Base-by-base conservation (phyloP, 2,113 vertebrate genomes). In the Tragelaphus scriptus region DNA sequence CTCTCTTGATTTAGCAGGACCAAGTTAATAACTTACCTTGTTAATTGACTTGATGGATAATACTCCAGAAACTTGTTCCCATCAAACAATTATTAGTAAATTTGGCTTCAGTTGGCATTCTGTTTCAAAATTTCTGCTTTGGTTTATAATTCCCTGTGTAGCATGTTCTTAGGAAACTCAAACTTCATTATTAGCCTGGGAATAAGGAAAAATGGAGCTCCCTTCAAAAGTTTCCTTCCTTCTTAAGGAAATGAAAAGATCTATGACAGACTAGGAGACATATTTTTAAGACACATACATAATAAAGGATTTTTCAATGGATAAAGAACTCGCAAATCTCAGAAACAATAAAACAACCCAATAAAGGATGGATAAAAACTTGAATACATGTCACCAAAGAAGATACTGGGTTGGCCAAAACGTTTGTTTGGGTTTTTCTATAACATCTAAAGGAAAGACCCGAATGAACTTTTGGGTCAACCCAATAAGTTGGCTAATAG, bases 81-180 rank as follows among this genome's bases (percentile, higher is more conserved):
- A 65, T 94, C 81, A 51, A 90, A 51, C 7, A 91, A 7, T 81
- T 51, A 68, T 85, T 86, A 94, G n/a, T 49, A 88, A 30, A 91
- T 81, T 92, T 49, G 30, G 26, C 12, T 71, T 95, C 79, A 63
- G 1, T 4, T 95, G 44, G 16, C 9, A 53, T 85, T 95, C n/a
- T 85, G 17, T 91, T 82, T 61, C 19, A 85, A 95, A 95, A 96
- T 87, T 63, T n/a, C 71, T 75, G 26, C 56, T 84, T 94, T 92
- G 32, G 8, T 90, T 84, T 89, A 19, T 40, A 85, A 85, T 82
- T 92, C 19, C 55, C 14, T 40, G 2, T 63, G 25, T 23, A 61
- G 25, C 17, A 10, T 81, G 21, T 65, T 65, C 77, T 55, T 26
- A 61, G 86, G 47, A 89, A 86, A 81, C 8, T 51, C 36, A 53